phyloP scores from a whole-genome alignment of 2,113 vertebrate genomes.

The Ochotona princeps region DNA sequence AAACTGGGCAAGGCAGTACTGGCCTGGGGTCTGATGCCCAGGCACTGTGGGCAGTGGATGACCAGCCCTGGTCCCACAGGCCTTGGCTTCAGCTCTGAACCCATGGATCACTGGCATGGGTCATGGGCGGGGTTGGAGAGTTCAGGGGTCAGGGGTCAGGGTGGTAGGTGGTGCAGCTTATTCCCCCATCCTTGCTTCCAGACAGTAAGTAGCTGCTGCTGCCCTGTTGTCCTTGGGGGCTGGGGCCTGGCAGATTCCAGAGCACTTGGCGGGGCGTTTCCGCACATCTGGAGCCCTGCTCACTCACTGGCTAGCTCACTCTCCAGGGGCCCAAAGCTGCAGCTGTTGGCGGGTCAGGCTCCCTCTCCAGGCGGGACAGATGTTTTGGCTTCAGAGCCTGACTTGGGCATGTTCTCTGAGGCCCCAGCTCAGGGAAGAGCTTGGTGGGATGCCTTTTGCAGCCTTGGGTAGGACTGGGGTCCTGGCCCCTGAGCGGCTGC shows the following conservation, averaged over 20 bases:
- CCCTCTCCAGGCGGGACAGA: not conserved
- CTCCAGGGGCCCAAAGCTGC: not conserved
- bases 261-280: slow-evolving; percentile 33
- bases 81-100: not conserved
- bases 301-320: rapidly evolving
- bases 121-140: not conserved
- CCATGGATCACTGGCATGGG: not conserved
- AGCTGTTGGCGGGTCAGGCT: not conserved
- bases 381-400: not conserved
- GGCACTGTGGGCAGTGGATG: not conserved
- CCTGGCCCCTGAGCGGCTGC: not conserved
- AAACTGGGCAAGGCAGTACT: too few relatives aligned
- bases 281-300: slow-evolving; percentile 68
- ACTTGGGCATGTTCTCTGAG: not conserved
- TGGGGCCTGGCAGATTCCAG: not conserved
- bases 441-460: not conserved
- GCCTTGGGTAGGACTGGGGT: not conserved
- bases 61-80: not conserved
- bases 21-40: not conserved
- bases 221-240: not conserved
- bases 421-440: not conserved
- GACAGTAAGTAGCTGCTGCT: slow-evolving; percentile 32
- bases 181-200: not conserved
- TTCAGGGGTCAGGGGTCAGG: not conserved
- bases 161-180: not conserved